Evolutionary conservation across 1,140 invertebrate genomes (phyloP).

Genomic region (Drosophila lowei): DNA sequence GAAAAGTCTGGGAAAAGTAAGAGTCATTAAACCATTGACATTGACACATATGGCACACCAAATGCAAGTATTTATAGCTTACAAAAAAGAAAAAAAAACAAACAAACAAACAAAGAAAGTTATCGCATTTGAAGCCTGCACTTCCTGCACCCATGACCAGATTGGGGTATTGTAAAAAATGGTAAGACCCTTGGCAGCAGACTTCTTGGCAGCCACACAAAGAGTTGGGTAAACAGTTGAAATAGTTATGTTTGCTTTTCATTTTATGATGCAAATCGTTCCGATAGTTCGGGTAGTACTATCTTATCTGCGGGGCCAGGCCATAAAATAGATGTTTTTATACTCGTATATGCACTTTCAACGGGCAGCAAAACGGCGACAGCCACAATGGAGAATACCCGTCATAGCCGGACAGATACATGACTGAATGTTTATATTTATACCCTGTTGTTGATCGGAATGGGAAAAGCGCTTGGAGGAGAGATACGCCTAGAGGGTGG

Average conservation of each 20-base stretch:
- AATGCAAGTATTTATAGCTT: slow-evolving; percentile 1
- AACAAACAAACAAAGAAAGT: slow-evolving; percentile 30
- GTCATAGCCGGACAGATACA: background rate
- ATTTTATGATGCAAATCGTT: slow-evolving; percentile 69
- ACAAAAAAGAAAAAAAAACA: slow-evolving; percentile 5
- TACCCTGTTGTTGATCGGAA: slow-evolving; percentile 13
- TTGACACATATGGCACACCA: background rate
- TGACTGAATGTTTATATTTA: slow-evolving; percentile 40
- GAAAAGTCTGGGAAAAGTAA: slow-evolving; percentile 3
- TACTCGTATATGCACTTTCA: slow-evolving; percentile 16
- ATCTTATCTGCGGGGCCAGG: slow-evolving; percentile 52
- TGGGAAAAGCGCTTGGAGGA: background rate
- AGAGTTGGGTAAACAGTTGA: slow-evolving; percentile 25
- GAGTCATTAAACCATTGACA: slow-evolving; percentile 19
- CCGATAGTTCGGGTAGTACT: background rate
- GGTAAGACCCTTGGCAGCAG: slow-evolving; percentile 30
- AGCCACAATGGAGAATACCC: too few species aligned
- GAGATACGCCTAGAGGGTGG: background rate
- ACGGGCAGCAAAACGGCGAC: background rate
- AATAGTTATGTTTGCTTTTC: slow-evolving; percentile 40
- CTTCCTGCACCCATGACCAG: slow-evolving; percentile 12
- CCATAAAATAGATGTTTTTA: slow-evolving; percentile 65
- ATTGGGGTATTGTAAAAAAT: background rate
- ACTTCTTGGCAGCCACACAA: slow-evolving; percentile 37
- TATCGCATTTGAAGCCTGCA: slow-evolving; percentile 33